Evolutionary conservation across 2,113 vertebrate species (phyloP).

Genomic region (Forbesichthys agassizii): DNA sequence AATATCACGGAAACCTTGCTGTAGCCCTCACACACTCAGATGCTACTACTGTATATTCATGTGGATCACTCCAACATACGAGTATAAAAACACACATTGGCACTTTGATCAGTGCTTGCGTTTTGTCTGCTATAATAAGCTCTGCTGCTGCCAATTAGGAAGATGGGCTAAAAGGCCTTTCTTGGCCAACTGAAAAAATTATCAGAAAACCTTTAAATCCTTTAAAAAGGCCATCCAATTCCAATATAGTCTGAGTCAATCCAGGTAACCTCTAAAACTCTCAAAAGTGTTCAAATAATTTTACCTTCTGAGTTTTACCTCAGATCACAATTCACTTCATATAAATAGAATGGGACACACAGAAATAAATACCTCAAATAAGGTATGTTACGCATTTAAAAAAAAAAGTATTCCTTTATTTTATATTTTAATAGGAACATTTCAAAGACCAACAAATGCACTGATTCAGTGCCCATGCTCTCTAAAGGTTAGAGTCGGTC

Average conservation of each 20-base stretch:
- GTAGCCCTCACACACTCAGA: background rate
- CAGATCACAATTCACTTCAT: background rate
- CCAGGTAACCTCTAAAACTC: background rate
- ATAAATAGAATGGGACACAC: constrained; percentile 63
- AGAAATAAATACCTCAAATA: constrained; percentile 19
- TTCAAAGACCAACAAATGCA: constrained; percentile 87
- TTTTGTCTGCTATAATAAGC: constrained; percentile 82
- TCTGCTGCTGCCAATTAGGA: constrained; percentile 86
- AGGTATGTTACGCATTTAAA: constrained; percentile 8
- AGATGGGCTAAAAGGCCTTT: constrained; percentile 84
- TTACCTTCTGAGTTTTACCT: constrained; percentile 1
- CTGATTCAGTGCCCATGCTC: constrained; percentile 83
- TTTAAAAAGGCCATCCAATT: constrained; percentile 79
- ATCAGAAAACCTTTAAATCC: constrained; percentile 85
- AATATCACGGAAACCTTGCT: background rate
- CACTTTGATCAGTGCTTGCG: constrained; percentile 87
- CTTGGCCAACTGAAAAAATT: constrained; percentile 85
- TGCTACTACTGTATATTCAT: background rate
- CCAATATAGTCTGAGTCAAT: constrained; percentile 67
- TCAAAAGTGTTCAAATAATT: background rate
- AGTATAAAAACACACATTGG: constrained; percentile 54
- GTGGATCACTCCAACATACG: background rate
- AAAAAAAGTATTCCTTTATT: constrained; percentile 22
- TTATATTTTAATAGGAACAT: constrained; percentile 83
- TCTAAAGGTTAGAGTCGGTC: constrained; percentile 92